phyloP scores from a whole-genome alignment of 2,797 vertebrate species.

The Crenuchus spilurus region DNA sequence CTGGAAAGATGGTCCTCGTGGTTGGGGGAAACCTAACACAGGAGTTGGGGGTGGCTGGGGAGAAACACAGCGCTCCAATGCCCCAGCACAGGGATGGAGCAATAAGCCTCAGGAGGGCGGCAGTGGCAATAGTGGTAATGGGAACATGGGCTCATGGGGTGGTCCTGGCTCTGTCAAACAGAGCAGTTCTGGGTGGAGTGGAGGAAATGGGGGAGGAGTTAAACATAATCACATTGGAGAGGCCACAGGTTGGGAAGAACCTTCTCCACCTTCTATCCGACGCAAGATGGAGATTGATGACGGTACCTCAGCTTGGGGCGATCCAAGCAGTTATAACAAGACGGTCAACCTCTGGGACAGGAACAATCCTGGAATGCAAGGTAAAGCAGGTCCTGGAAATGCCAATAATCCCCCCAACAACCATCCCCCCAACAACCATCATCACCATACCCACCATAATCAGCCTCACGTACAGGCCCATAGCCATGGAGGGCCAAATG shows the following conservation, averaged over 20 bases:
- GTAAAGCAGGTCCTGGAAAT: slow-evolving; percentile 68
- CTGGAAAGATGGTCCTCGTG: slow-evolving; percentile 86
- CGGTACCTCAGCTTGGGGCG: slow-evolving; percentile 96
- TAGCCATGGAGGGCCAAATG: slow-evolving; percentile 64
- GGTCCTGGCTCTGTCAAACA: slow-evolving; percentile 77
- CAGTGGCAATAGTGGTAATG: slow-evolving; percentile 73
- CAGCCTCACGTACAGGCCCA: slow-evolving; percentile 70
- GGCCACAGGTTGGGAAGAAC: slow-evolving; percentile 92
- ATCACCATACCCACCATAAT: slow-evolving; percentile 75
- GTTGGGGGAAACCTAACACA: slow-evolving; percentile 69
- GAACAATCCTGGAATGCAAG: slow-evolving; percentile 86
- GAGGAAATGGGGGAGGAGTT: slow-evolving; percentile 52
- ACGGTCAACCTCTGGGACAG: slow-evolving; percentile 97
- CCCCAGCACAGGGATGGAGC: slow-evolving; percentile 80
- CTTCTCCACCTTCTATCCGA: slow-evolving; percentile 92
- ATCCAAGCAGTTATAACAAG: slow-evolving; percentile 91
- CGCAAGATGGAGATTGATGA: slow-evolving; percentile 98
- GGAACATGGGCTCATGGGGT: slow-evolving; percentile 83
- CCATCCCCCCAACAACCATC: slow-evolving; percentile 63
- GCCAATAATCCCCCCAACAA: slow-evolving; percentile 58
- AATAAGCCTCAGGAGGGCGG: slow-evolving; percentile 86
- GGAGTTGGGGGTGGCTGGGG: slow-evolving; percentile 70
- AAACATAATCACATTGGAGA: slow-evolving; percentile 76
- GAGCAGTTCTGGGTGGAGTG: slow-evolving; percentile 70
- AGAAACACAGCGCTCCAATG: slow-evolving; percentile 85